Base-by-base conservation (phyloP, 2,113 vertebrate genomes). In the Hiodon alosoides region DNA sequence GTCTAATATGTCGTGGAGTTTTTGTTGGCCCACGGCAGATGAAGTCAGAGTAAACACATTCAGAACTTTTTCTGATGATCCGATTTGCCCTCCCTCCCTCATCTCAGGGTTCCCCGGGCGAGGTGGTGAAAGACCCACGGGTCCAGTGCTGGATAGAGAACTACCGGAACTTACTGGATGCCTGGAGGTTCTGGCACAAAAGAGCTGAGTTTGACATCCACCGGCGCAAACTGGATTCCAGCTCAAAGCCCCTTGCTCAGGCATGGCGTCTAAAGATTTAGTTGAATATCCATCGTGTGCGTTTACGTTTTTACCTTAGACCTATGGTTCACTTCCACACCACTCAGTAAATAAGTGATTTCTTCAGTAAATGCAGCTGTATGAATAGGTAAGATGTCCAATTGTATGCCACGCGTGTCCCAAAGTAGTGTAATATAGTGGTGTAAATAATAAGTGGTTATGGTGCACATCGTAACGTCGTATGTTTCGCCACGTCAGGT, bases 61-160 rank as follows among this genome's bases (percentile, higher is more conserved):
- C 31, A 2, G 0, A 31, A 1, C 31, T 31, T 31, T 31, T 31
- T 31, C 31, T 31, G 31, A 48, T 57, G n/a, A 31, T 31, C 31
- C 31, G 31, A 31, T 7, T 51, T 54, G 13, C n/a, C 62, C 59
- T 16, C 51, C 68, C 4, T 17, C 55, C 75, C 13, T 71, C 8
- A n/a, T 14, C 7, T 67, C 79, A 99, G 97, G 97, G 95, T 47
- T 97, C 95, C 76, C 92, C 95, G 0, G 90, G 90, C 3, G 97
- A 99, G 0, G 93, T 98, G 66, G 85, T 99, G 81, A 98, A 98
- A 81, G 97, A 99, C 87, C 93, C 96, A 8, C 91, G 96, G 5
- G 97, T 99, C 83, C 97, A 99, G 71, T 96, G 96, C 86, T 99
- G 97, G 97, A 98, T 99, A 3, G 97, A 99, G 82, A 99, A 95